Evolutionary conservation across 2,113 vertebrate genomes (phyloP), one percentile per base, ranked within the genome.

Genomic region (Nestor notabilis): DNA sequence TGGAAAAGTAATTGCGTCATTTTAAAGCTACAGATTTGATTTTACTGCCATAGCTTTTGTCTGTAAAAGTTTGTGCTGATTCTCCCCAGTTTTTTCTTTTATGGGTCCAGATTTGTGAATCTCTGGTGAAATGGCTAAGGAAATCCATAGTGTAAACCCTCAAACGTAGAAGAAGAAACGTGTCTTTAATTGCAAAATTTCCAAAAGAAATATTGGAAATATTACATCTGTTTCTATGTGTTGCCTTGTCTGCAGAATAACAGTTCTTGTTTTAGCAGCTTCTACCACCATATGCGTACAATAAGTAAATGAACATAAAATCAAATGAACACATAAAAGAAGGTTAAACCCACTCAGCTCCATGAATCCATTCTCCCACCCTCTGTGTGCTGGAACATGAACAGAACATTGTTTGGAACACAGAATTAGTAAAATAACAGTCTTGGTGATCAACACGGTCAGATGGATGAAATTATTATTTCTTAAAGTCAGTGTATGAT

Each of bases 301-400:
- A 81, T 90, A 97, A 97, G 94, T 90, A 98, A 97, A 97, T 91
- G 93, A 97, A 97, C 81, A 96, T 91, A 96, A 97, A 97, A 96
- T 90, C 94, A 90, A 97, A 97, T 21, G 63, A 97, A 94, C 79
- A 88, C 64, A 96, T 96, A 96, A 98, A 98, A 96, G 78, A 93
- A 97, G 74, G 88, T 88, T 97, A 98, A 98, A 94, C 63, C 44
- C 66, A 92, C 56, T 37, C 95, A 97, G 94, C 81, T 97, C 96
- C 97, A 97, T 53, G 25, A 98, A 97, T 95, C 78, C 69, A 94
- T 94, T 97, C 56, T 97, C 83, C 92, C 77, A 87, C 92, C 90
- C 11, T 7, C 96, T 97, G 95, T 96, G 95, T 76, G 52, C 74
- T 97, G 88, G 96, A 97, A 98, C 68, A 94, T 2, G 72, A 94